Base-by-base conservation (phyloP, 1,140 invertebrate genomes). In the Drosophila hydei region DNA sequence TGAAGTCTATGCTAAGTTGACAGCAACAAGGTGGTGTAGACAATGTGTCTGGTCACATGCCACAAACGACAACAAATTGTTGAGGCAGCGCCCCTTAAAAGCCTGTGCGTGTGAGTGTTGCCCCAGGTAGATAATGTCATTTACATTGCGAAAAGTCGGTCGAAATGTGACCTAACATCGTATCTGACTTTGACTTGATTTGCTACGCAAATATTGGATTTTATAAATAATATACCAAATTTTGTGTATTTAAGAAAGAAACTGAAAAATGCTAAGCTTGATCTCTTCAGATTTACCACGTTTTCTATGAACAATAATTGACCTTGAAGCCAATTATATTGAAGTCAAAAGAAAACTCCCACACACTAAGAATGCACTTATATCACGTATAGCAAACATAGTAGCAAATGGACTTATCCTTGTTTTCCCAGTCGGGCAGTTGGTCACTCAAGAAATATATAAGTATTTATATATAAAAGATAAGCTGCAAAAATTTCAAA, bases 51-150 rank as follows among this genome's bases (percentile, higher is more conserved):
- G 70, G 62, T 59, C 48, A 74, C 54, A 74, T 80, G 61, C 71
- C 54, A 11, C 52, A 72, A 61, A 69, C 52, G 51, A 62, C 18
- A 71, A 62, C 59, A 79, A 80, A 77, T 87, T 88, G 70, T 72
- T 64, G 64, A 68, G 54, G 51, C 55, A 43, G 58, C 50, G 62
- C 67, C 48, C 38, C 12, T 19, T 19, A 21, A 11, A 21, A 21
- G 55, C 42, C 38, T 27, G 14, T 30, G 16, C 52, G 7, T 55
- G 19, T 14, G 11, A 25, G 50, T 33, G 48, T 42, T 63, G 45
- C 52, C 51, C 40, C 70, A 67, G 77, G 60, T 72, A 69, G 78
- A 85, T 81, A 88, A 88, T 78, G 83, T 58, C 74, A 75, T 87
- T 74, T 77, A 63, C 38, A 16, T 16, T 63, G 54, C 45, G 59